Conservation (phyloP, 2,797 vertebrate species). For the Ctenosaura bakeri region DNA sequence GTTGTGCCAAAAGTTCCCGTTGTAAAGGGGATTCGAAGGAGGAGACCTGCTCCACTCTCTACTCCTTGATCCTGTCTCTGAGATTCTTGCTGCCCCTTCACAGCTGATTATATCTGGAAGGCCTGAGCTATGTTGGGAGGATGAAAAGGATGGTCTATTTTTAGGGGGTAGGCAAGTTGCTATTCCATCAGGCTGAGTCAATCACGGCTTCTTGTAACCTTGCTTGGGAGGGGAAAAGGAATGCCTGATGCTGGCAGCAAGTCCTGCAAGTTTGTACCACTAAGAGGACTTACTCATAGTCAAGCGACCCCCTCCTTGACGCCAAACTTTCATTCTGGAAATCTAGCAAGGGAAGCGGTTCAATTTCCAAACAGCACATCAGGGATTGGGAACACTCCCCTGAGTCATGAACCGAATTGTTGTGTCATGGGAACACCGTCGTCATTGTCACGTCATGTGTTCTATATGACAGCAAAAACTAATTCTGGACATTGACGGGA, state of each 20-base stretch:
- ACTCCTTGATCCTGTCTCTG: conserved; percentile 37
- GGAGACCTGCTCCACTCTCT: conserved; percentile 63
- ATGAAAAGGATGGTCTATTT: conserved; percentile 75
- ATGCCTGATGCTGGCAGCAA: conserved; percentile 27
- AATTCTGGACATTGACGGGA: neutral
- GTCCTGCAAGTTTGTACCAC: conserved; percentile 38
- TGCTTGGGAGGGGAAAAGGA: neutral
- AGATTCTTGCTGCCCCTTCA: conserved; percentile 55
- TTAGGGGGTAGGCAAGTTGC: conserved; percentile 64
- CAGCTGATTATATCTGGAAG: conserved; percentile 69
- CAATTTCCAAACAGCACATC: neutral
- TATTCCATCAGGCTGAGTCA: conserved; percentile 76
- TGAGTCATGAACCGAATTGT: conserved; percentile 57
- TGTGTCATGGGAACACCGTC: neutral
- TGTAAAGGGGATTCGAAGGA: conserved; percentile 12
- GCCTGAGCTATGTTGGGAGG: conserved; percentile 74
- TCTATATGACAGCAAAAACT: neutral
- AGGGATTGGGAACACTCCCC: conserved; percentile 33
- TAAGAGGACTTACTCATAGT: conserved; percentile 54
- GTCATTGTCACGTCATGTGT: accelerated
- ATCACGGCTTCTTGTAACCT: conserved; percentile 62
- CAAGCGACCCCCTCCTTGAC: neutral
- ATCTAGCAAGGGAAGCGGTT: accelerated
- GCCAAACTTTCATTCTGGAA: neutral
- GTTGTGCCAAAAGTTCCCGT: neutral